Percentiles rank a stretch among this genome's conserved stretches.
These are phyloP conservation scores for Hypothenemus hampei DNA, from an alignment of 1,140 invertebrate species.

Conservation along the genomic window DNA sequence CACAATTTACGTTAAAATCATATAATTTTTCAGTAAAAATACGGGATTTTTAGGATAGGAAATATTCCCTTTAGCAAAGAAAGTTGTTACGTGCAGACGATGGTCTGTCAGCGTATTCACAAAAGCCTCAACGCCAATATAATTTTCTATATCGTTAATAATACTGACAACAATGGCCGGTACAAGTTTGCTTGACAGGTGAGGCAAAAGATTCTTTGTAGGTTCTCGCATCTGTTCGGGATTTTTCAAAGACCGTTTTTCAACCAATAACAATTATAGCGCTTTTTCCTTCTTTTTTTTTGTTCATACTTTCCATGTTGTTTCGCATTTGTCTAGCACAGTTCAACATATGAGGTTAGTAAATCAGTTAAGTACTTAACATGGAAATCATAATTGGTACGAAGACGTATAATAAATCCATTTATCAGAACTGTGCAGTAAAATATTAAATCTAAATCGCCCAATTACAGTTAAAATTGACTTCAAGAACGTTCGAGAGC, in stretches of 20 bases:
- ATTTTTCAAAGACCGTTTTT: constrained; percentile 7
- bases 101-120: not conserved
- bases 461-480: constrained; percentile 7
- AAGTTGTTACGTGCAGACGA: not conserved
- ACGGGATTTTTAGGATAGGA: too few relatives aligned
- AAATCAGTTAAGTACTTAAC: too few relatives aligned
- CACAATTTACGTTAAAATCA: too few relatives aligned
- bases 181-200: constrained; percentile 4
- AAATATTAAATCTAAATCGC: not conserved
- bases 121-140: constrained; percentile 2
- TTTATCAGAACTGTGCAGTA: too few relatives aligned
- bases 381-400: too few relatives aligned
- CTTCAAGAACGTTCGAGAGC: constrained; percentile 3
- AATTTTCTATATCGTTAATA: constrained; percentile 13
- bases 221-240: not conserved
- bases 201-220: constrained; percentile 4
- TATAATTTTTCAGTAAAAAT: too few relatives aligned
- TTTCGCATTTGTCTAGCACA: too few relatives aligned
- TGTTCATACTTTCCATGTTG: too few relatives aligned
- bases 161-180: constrained; percentile 2
- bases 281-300: too few relatives aligned
- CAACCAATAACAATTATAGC: not conserved
- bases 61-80: not conserved
- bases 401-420: too few relatives aligned
- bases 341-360: too few relatives aligned